Evolutionary conservation across 1,140 invertebrate genomes (phyloP).

Genomic region (Lordiphosa mommai): DNA sequence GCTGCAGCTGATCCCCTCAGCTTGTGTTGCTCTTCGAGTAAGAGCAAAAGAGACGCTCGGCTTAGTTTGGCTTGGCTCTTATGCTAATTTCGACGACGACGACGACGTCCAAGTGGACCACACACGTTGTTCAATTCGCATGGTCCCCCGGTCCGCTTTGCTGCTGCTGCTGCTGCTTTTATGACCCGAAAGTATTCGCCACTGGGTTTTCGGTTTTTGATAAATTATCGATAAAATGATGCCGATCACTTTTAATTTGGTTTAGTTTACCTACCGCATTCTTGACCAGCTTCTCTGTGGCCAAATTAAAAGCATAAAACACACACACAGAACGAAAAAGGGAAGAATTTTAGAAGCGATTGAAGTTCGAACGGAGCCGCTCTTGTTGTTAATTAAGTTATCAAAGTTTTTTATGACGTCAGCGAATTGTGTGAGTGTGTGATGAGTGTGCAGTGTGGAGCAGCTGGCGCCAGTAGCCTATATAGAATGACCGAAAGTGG

Average conservation of each 20-base stretch:
- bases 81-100: slow-evolving; percentile 63
- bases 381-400: slow-evolving; percentile 70
- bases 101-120: slow-evolving; percentile 54
- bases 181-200: slow-evolving; percentile 62
- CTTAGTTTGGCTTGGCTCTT: slow-evolving; percentile 36
- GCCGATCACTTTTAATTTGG: slow-evolving; percentile 77
- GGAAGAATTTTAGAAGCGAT: background rate
- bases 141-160: slow-evolving; percentile 14
- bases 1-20: slow-evolving; percentile 34
- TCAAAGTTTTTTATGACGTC: slow-evolving; percentile 75
- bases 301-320: slow-evolving; percentile 41
- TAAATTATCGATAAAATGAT: slow-evolving; percentile 79
- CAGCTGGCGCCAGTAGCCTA: slow-evolving; percentile 59
- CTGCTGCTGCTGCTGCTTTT: slow-evolving; percentile 22
- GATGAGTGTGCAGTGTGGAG: slow-evolving; percentile 10
- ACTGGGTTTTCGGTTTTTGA: slow-evolving; percentile 69
- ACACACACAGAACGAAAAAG: slow-evolving; percentile 1
- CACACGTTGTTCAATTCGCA: slow-evolving; percentile 64
- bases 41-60: slow-evolving; percentile 18
- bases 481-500: slow-evolving; percentile 5
- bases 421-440: slow-evolving; percentile 24
- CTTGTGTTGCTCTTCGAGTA: slow-evolving; percentile 20
- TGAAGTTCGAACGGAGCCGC: slow-evolving; percentile 23
- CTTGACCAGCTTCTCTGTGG: slow-evolving; percentile 18
- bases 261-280: slow-evolving; percentile 76